phyloP scores from a whole-genome alignment of 2,888 invertebrate genomes.

The Actias luna region DNA sequence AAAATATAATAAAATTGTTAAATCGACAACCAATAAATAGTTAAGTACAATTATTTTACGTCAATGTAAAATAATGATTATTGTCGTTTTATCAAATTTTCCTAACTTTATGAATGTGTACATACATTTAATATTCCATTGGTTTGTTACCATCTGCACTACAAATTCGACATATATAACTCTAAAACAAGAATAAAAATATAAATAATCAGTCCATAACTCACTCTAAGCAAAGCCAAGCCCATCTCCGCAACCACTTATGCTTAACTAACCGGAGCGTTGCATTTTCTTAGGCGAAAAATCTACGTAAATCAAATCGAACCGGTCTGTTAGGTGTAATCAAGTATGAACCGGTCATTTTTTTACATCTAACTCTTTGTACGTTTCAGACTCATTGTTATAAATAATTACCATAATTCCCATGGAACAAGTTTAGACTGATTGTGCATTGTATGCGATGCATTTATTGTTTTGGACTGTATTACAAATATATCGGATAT shows the following conservation, averaged over 20 bases:
- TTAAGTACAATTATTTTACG: too few species aligned
- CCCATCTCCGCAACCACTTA: constrained; percentile 49
- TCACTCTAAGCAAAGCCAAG: constrained; percentile 56
- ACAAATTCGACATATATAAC: not conserved
- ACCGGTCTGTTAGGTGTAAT: constrained; percentile 45
- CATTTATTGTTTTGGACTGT: not conserved
- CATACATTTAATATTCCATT: not conserved
- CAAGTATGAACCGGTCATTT: constrained; percentile 20
- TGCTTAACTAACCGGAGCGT: constrained; percentile 35
- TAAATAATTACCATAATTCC: constrained; percentile 29
- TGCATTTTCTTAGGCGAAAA: constrained; percentile 35
- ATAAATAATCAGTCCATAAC: constrained; percentile 28
- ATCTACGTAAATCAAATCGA: constrained; percentile 35
- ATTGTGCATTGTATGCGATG: not conserved
- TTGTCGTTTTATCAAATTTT: too few species aligned
- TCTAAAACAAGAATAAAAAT: constrained; percentile 5
- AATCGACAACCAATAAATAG: too few species aligned
- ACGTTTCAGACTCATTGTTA: constrained; percentile 15
- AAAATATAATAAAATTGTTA: too few species aligned
- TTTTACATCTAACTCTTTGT: constrained; percentile 35
- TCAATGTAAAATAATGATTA: too few species aligned
- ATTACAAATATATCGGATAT: too few species aligned
- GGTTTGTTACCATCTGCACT: too few species aligned
- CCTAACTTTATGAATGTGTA: too few species aligned
- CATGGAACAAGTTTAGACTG: constrained; percentile 19